Base-by-base conservation (phyloP, 2,888 invertebrate species). In the Lithophane ornitopus region DNA sequence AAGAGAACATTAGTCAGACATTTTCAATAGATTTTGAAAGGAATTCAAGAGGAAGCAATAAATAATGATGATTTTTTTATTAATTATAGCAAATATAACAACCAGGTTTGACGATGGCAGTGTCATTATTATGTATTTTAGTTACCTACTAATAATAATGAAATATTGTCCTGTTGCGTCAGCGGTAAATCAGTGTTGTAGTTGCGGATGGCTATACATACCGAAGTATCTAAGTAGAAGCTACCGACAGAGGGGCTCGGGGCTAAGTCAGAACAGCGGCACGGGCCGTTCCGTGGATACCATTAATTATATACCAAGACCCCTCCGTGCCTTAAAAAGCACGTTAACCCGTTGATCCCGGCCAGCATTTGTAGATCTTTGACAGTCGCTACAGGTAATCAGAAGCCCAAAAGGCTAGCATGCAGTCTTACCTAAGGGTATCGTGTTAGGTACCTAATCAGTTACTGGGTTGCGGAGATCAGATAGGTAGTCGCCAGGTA, bases 161-260 rank as follows among this genome's bases (percentile, higher is more conserved):
- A 14, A 1, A 44, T 1, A 52, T 74, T 74, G 12, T 74, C 74
- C 74, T 74, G 6, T 54, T 74, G 11, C 26, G 62, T 26, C 62
- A 74, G 11, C 11, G n/a, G 11, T 16, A 0, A 46, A 54, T 16
- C 70, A 39, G 22, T 26, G 9, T 39, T 46, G 56, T 26, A 34
- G 39, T 73, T 6, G 12, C n/a, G 41, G 22, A 26, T 22, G 6
- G 7, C 16, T 67, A 26, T 19, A 63, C 44, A 63, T 63, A 46
- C 46, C 46, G 6, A 44, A 65, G 19, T 44, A 8, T n/a, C 2
- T 34, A n/a, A 52, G 2, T 7, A n/a, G 14, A 34, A 54, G 49
- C 14, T 34, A 3, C 22, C 28, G 28, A 7, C 4, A 34, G 28
- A 28, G 22, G 0, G 9, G 16, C 63, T 44, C 11, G 11, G 11